A percentile compares a stretch with the other conserved stretches of the same genome.
Evolutionary conservation across 2,797 vertebrate genomes (phyloP).

Genomic region (Oryzias sinensis): DNA sequence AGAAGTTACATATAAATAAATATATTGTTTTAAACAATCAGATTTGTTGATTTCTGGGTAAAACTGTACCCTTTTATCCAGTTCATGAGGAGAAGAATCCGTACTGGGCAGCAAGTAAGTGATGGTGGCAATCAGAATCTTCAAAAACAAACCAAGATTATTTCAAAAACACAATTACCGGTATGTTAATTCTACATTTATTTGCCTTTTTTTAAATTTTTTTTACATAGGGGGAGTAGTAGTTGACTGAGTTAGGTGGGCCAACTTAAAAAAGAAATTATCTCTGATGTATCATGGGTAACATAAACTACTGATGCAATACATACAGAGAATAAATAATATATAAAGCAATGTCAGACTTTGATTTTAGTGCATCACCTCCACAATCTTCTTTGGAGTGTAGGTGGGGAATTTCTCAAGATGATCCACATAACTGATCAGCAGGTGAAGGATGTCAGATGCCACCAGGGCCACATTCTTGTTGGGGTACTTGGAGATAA

Average conservation of each 20-base stretch:
- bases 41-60: neutral
- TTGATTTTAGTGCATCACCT: conserved; percentile 72
- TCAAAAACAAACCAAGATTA: conserved; percentile 1
- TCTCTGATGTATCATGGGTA: too few relatives aligned
- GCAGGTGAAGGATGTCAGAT: conserved; percentile 92
- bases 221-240: too few relatives aligned
- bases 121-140: conserved; percentile 97
- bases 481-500: conserved; percentile 87
- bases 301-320: too few relatives aligned
- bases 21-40: neutral
- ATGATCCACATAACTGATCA: conserved; percentile 90
- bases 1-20: neutral
- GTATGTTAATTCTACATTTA: too few relatives aligned
- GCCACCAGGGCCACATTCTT: conserved; percentile 96
- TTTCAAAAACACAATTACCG: too few relatives aligned
- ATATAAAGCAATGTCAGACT: too few relatives aligned
- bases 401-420: conserved; percentile 91
- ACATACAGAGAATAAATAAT: too few relatives aligned
- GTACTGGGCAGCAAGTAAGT: conserved; percentile 90
- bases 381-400: conserved; percentile 95
- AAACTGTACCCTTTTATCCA: conserved; percentile 90
- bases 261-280: too few relatives aligned
- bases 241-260: too few relatives aligned
- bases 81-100: conserved; percentile 92
- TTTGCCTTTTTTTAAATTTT: too few relatives aligned